Evolutionary conservation across 2,888 invertebrate species (phyloP).

Genomic region (Rugalucina vietnamica): DNA sequence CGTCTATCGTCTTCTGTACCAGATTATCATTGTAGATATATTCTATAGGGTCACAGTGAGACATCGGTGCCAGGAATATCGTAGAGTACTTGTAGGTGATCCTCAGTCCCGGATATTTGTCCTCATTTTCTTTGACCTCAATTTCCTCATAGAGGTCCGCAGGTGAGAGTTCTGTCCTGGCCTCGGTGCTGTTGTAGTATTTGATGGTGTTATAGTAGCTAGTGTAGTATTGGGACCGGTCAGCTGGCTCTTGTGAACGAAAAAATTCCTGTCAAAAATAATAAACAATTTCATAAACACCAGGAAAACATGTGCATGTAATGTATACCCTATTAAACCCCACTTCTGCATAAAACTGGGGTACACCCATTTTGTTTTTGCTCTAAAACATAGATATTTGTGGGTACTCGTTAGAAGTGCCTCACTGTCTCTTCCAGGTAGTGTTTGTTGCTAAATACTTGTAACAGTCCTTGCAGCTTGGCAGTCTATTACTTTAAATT

Average conservation of each 20-base stretch:
- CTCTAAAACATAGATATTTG: too few species aligned
- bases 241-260: conserved; percentile 81
- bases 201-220: conserved; percentile 84
- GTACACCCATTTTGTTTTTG: too few species aligned
- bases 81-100: conserved; percentile 83
- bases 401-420: too few species aligned
- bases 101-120: conserved; percentile 79
- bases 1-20: conserved; percentile 83
- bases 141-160: conserved; percentile 79
- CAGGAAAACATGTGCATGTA: too few species aligned
- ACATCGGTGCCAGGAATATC: conserved; percentile 83
- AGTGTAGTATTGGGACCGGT: conserved; percentile 74
- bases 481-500: too few species aligned
- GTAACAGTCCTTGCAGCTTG: too few species aligned
- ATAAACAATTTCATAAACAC: too few species aligned
- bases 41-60: conserved; percentile 84
- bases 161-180: conserved; percentile 66
- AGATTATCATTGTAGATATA: conserved; percentile 84
- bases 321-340: too few species aligned
- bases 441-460: too few species aligned
- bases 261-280: conserved; percentile 79
- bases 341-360: too few species aligned
- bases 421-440: too few species aligned
- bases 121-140: conserved; percentile 77
- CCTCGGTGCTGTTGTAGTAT: conserved; percentile 81